Base-by-base conservation (phyloP, 2,888 invertebrate species). In the Keiferia lycopersicella region DNA sequence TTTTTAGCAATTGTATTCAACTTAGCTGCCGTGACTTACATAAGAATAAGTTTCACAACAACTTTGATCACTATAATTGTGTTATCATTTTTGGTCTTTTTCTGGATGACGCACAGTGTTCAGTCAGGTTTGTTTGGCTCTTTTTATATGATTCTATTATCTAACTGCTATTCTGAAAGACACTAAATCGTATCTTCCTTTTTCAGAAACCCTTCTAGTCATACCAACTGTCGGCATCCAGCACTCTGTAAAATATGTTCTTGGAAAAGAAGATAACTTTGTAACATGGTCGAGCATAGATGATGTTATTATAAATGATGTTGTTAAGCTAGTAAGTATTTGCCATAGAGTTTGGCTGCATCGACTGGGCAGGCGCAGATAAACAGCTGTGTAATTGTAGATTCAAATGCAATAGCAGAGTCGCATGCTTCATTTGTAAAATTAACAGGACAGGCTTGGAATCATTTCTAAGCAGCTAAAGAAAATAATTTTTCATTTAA, bases 231-330 rank as follows among this genome's bases (percentile, higher is more conserved):
- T 92, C 18, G 92, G 92, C 1, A 82, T 92, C 51, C 91, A 91
- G 68, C 85, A 82, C 69, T 82, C 90, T 3, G 79, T 87, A 1
- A 87, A 90, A 65, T 92, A 88, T 87, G 86, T 90, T 1, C 82
- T 74, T 67, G 89, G 91, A 0, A 74, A 77, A 69, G 85, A 89
- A 72, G 83, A 87, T 61, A 77, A 78, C 16, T 92, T 88, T 70
- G 79, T 92, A 2, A 81, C 89, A 16, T 92, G 92, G 92, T 70
- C 82, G 7, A 81, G 76, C 68, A 81, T 92, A 66, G 87, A 91
- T 70, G 91, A 91, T 79, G 81, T 92, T 50, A 85, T 92, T 30
- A 92, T 92, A 41, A 91, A 91, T 80, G 92, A 92, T 85, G 91
- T 91, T 61, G 82, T 92, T 59, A 85, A 88, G 77, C 74, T 87